Percentiles rank a stretch among this genome's conserved stretches.
Conservation (phyloP, 2,113 vertebrate genomes). For the Emydocephalus ijimae region DNA sequence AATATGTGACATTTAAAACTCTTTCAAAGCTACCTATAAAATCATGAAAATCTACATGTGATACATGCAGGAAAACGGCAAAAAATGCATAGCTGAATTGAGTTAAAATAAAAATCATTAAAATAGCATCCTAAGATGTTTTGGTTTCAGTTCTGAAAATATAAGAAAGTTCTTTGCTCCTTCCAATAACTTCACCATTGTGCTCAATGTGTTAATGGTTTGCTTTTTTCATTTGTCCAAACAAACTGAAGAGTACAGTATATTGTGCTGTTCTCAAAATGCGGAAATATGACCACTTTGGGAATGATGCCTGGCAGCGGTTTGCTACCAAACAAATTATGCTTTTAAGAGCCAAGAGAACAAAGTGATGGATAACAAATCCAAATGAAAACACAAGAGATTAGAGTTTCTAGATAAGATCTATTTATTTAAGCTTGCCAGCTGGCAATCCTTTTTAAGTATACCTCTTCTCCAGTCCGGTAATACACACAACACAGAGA, state of each 20-base stretch:
- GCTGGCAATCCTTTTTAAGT: neutral
- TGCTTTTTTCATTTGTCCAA: neutral
- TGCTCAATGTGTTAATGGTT: neutral
- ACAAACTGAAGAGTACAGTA: neutral
- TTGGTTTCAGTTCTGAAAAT: neutral
- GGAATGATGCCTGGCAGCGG: neutral
- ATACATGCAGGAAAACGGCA: neutral
- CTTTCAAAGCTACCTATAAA: neutral
- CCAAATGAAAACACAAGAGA: neutral
- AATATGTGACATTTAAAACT: neutral
- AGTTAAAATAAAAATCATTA: neutral
- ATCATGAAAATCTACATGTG: neutral
- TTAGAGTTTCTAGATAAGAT: neutral
- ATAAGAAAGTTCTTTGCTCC: neutral
- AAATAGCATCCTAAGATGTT: neutral
- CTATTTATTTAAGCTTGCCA: neutral
- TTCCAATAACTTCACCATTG: neutral
- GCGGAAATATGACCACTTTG: neutral
- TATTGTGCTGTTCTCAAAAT: neutral
- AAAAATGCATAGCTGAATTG: neutral
- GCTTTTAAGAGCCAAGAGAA: neutral
- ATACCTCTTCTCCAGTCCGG: neutral
- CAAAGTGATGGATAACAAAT: neutral
- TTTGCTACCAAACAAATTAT: neutral
- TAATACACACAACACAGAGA: neutral